These are phyloP conservation scores for Gastrophysa polygoni DNA, from an alignment of 2,888 invertebrate species.

Conservation along the genomic window DNA sequence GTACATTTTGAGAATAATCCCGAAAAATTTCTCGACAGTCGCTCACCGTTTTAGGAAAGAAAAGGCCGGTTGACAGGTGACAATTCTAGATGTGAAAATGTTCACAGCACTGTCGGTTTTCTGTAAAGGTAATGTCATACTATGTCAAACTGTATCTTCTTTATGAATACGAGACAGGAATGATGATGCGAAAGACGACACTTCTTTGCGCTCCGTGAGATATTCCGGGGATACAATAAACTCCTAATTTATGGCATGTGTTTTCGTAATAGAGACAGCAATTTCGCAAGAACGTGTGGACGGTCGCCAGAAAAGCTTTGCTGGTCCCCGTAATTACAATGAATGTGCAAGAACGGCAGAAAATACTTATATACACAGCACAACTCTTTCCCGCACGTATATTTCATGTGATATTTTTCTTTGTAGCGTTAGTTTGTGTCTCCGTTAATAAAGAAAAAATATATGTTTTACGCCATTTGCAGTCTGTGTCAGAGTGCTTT, in stretches of 20 bases:
- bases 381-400: constrained; percentile 37
- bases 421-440: constrained; percentile 30
- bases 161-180: constrained; percentile 18
- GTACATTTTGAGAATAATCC: no score
- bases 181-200: constrained; percentile 27
- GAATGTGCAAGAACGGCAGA: constrained; percentile 47
- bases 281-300: constrained; percentile 55
- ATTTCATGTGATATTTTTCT: constrained; percentile 38
- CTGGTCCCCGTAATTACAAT: constrained; percentile 51
- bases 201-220: constrained; percentile 48
- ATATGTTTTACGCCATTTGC: constrained; percentile 3
- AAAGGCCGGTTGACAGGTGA: no score
- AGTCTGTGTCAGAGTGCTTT: background rate
- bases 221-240: constrained; percentile 47
- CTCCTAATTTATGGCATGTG: constrained; percentile 53
- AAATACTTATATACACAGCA: constrained; percentile 43
- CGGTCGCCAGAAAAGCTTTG: constrained; percentile 55
- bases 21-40: no score
- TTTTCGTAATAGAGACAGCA: constrained; percentile 54
- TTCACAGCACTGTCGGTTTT: no score
- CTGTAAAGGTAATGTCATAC: no score
- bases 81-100: no score
- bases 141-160: constrained; percentile 3
- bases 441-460: constrained; percentile 26
- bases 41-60: no score